Percentiles rank a stretch among this genome's conserved stretches.
Evolutionary conservation across 2,888 invertebrate genomes (phyloP).

Genomic region (Ditylenchus weischeri): DNA sequence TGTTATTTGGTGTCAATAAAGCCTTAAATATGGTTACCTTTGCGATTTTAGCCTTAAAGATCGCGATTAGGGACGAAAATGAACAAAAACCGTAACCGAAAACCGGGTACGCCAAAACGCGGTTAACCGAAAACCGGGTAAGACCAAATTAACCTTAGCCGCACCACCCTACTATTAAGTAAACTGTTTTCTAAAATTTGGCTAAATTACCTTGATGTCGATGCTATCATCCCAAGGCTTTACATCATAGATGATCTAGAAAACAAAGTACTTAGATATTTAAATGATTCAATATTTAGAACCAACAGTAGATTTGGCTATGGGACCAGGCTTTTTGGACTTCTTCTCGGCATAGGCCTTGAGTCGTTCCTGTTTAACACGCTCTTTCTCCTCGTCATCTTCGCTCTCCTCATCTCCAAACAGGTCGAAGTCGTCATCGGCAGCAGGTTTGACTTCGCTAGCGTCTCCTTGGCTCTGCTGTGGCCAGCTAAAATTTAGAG

Average conservation of each 20-base stretch:
- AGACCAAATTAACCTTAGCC: too few relatives aligned
- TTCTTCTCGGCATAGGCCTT: conserved; percentile 91
- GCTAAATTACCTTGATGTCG: conserved; percentile 69
- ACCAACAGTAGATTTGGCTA: conserved; percentile 78
- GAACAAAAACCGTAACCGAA: too few relatives aligned
- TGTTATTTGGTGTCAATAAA: too few relatives aligned
- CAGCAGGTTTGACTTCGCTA: not conserved
- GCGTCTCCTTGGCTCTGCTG: not conserved
- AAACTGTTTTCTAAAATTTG: too few relatives aligned
- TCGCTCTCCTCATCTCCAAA: conserved; percentile 11
- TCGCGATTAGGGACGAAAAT: too few relatives aligned
- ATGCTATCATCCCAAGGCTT: conserved; percentile 92
- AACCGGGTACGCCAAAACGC: too few relatives aligned
- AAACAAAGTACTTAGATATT: too few relatives aligned
- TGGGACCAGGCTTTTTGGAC: conserved; percentile 81
- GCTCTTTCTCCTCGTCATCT: conserved; percentile 5
- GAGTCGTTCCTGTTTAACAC: conserved; percentile 74
- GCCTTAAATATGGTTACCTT: too few relatives aligned
- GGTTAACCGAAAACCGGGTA: too few relatives aligned
- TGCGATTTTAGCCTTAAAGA: too few relatives aligned
- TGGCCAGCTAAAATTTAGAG: not conserved
- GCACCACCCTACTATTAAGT: too few relatives aligned
- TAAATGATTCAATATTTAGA: too few relatives aligned
- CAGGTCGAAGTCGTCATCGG: conserved; percentile 15
- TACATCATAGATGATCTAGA: conserved; percentile 80